Percentiles rank a stretch among this genome's conserved stretches.
Conservation (phyloP, 2,797 vertebrate species). For the Centropyge bicolor region DNA sequence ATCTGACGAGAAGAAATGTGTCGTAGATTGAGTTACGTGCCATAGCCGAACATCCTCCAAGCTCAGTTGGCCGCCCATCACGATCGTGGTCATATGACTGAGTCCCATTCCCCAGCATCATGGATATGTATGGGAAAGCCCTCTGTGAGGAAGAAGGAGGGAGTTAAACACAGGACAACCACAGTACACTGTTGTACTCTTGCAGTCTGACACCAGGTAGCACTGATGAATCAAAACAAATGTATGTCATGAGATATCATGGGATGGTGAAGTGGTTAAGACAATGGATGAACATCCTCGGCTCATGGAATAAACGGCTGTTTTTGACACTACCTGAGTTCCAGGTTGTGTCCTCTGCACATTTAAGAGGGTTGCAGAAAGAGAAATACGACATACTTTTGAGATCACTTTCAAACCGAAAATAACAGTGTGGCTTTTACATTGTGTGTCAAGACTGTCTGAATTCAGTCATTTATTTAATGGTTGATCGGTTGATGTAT, state of each 20-base stretch:
- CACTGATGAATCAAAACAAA: conserved; percentile 5
- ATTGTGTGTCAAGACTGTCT: not conserved
- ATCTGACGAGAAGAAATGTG: conserved; percentile 93
- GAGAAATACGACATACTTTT: conserved; percentile 24
- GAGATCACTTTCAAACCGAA: not conserved
- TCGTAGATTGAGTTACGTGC: conserved; percentile 91
- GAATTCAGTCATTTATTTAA: not conserved
- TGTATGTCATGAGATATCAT: not conserved
- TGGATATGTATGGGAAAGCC: conserved; percentile 91
- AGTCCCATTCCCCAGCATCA: conserved; percentile 95
- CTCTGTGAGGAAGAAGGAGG: conserved; percentile 78
- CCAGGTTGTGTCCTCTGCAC: conserved; percentile 55
- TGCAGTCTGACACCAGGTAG: not conserved
- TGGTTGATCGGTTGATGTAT: not conserved
- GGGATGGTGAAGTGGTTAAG: not conserved
- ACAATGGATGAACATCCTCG: conserved; percentile 6
- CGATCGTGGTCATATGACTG: conserved; percentile 90
- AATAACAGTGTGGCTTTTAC: not conserved
- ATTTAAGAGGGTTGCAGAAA: conserved; percentile 29
- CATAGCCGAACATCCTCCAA: conserved; percentile 92
- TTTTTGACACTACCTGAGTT: conserved; percentile 53
- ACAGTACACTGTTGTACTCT: not conserved
- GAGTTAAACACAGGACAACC: not conserved
- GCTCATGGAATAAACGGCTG: not conserved
- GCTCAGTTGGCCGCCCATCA: conserved; percentile 90